These are phyloP conservation scores for Hesperophylax magnus DNA, from an alignment of 1,140 invertebrate genomes.

Conservation along the genomic window DNA sequence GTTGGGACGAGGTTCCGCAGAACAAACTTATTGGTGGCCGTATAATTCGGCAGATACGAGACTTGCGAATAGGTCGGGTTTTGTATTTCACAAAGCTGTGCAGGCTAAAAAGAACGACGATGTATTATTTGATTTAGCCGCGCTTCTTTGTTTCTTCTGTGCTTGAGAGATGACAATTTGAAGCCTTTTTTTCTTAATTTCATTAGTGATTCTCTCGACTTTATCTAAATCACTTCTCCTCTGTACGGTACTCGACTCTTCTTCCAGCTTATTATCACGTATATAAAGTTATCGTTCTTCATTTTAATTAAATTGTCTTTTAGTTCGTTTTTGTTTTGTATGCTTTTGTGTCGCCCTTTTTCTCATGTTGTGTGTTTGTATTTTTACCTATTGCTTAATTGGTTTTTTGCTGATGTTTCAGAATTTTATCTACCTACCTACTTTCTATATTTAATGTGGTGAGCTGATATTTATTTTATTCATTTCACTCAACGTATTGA, in stretches of 20 bases:
- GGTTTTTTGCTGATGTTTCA: slow-evolving; percentile 5
- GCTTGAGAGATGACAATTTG: slow-evolving; percentile 41
- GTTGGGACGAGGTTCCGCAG: slow-evolving; percentile 37
- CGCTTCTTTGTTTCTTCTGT: slow-evolving; percentile 13
- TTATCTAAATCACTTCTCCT: slow-evolving; percentile 33
- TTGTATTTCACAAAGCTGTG: slow-evolving; percentile 34
- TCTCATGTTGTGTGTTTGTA: slow-evolving; percentile 31
- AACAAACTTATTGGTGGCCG: slow-evolving; percentile 52
- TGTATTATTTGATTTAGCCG: slow-evolving; percentile 47
- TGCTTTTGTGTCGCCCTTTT: slow-evolving; percentile 35
- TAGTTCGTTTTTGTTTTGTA: slow-evolving; percentile 27
- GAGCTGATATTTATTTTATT: neutral
- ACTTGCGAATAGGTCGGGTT: slow-evolving; percentile 9
- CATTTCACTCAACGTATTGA: neutral
- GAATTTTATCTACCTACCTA: slow-evolving; percentile 2
- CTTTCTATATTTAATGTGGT: neutral
- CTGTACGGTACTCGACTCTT: slow-evolving; percentile 31
- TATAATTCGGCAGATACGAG: slow-evolving; percentile 45
- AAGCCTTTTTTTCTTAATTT: slow-evolving; percentile 53
- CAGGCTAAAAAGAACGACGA: slow-evolving; percentile 29
- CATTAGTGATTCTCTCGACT: slow-evolving; percentile 51
- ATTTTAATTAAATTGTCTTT: neutral
- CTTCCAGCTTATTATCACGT: slow-evolving; percentile 2
- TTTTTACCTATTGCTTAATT: slow-evolving; percentile 18
- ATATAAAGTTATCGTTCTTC: neutral